Base-by-base conservation (phyloP, 1,140 invertebrate species). In the Penaeus vannamei region DNA sequence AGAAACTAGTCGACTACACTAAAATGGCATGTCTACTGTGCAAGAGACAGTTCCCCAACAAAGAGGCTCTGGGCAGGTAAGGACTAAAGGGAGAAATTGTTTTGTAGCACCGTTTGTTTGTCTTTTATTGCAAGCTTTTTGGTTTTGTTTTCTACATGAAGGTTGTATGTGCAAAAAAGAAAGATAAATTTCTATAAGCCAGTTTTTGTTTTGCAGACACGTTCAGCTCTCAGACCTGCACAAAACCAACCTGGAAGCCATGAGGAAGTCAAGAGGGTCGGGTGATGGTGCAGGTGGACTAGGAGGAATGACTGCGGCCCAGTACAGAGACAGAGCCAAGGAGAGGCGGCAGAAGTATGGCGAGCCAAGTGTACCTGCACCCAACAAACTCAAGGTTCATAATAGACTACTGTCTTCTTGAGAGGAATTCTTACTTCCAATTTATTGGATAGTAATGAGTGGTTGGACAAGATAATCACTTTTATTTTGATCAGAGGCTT, bases 1-100 rank as follows among this genome's bases (percentile, higher is more conserved):
- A 93, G 59, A 92, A 95, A 69, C 94, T 96, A 62, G 95, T 98
- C 20, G 98, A 99, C 93, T 97, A 96, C 95, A 94, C 94, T 3
- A 99, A 98, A 93, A 92, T 99, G 23, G 97, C 98, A 0, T 99
- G 99, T 93, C 94, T 99, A 10, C 93, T 99, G 0, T 99, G 99
- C 93, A 99, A 99, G 93, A 94, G 99, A 85, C 97, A 98, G 92
- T 99, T 99, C 92, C 96, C 97, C 42, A 98, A 96, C 66, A 95
- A 95, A 89, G 98, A 99, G 90, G 96, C 96, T 1, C 94, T 99
- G 12, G 94, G 95, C 4, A 98, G 92, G 93, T 93, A 89, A 91
- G 91, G 87, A 29, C 20, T 84, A 3, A 12, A 2, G 20, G 12
- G 20, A 7, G 22, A 32, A 32, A 17, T 7, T 72, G 14, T 53